Base-by-base conservation (phyloP, 2,797 vertebrate species). In the Pangasius djambal region DNA sequence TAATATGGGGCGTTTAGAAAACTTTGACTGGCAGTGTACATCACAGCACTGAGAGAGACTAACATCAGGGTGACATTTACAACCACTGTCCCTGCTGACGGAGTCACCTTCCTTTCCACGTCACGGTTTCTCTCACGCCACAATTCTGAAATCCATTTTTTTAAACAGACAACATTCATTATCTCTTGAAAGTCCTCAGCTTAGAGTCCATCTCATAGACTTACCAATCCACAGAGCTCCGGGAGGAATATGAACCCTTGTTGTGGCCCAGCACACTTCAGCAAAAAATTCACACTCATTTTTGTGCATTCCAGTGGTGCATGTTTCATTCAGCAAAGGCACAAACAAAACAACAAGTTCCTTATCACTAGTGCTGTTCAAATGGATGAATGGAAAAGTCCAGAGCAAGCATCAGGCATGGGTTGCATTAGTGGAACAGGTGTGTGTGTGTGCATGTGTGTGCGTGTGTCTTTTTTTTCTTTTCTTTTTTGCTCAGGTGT, bases 401-500 rank as follows among this genome's bases (percentile, higher is more conserved):
- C 13, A 93, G 93, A 94, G 95, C 96, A 96, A 95, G 96, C 96
- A 92, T 96, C 95, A 96, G 95, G 95, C 96, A 96, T 95, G 95
- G 94, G 91, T 93, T 91, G 91, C 92, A 92, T 94, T 94, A 92
- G 93, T 91, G 81, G 91, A 93, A 93, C 91, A 86, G 85, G 87
- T 85, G 83, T 89, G 89, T 90, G 79, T 83, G 69, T 86, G 82
- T 84, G 40, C 40, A 6, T 44, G 40, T 44, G 87, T 85, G 83
- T 89, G 88, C 3, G 40, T 86, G 75, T 84, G 52, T 87, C 4
- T 81, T 22, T 59, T 20, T 4, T 34, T 1, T 57, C 25, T 70
- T 55, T 67, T 84, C n/a, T 74, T 34, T 52, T 4, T n/a, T 40
- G 22, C 34, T 31, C 20, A 59, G 61, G 50, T 85, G 85, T 87